Evolutionary conservation across 1,140 invertebrate genomes (phyloP).

Genomic region (Drosophila hydei): DNA sequence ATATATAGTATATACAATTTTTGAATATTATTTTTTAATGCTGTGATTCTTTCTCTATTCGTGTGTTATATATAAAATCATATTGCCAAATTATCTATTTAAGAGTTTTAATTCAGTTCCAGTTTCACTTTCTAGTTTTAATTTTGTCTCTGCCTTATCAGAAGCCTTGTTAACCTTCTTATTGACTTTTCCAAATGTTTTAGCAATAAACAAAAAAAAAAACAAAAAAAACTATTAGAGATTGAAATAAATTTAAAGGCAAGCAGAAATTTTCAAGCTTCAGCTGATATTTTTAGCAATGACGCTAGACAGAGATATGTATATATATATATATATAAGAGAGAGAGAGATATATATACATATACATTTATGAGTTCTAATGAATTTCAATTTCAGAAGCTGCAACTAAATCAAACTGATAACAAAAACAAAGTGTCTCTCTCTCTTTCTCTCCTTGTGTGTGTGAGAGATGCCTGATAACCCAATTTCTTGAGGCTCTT

Average conservation of each 20-base stretch:
- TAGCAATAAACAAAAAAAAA: conserved; percentile 37
- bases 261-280: conserved; percentile 34
- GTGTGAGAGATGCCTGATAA: conserved; percentile 68
- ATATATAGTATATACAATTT: too few relatives aligned
- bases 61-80: too few relatives aligned
- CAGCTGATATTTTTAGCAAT: conserved; percentile 67
- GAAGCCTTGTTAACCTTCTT: conserved; percentile 29
- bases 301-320: conserved; percentile 42
- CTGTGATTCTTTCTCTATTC: too few relatives aligned
- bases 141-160: conserved; percentile 11
- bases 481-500: conserved; percentile 66
- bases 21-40: too few relatives aligned
- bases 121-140: too few relatives aligned
- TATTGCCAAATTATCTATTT: too few relatives aligned
- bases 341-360: conserved; percentile 29
- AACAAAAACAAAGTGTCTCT: conserved; percentile 50
- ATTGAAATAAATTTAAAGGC: conserved; percentile 10
- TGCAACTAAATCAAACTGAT: conserved; percentile 63
- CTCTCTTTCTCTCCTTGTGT: too few relatives aligned
- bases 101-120: too few relatives aligned
- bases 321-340: not conserved
- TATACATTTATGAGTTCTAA: conserved; percentile 51
- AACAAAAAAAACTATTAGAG: conserved; percentile 21
- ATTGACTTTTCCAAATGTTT: conserved; percentile 33
- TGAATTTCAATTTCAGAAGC: conserved; percentile 69